Percentiles rank a stretch among this genome's conserved stretches.
phyloP scores from a whole-genome alignment of 1,140 invertebrate genomes.

The Zaprionus lachaisei region DNA sequence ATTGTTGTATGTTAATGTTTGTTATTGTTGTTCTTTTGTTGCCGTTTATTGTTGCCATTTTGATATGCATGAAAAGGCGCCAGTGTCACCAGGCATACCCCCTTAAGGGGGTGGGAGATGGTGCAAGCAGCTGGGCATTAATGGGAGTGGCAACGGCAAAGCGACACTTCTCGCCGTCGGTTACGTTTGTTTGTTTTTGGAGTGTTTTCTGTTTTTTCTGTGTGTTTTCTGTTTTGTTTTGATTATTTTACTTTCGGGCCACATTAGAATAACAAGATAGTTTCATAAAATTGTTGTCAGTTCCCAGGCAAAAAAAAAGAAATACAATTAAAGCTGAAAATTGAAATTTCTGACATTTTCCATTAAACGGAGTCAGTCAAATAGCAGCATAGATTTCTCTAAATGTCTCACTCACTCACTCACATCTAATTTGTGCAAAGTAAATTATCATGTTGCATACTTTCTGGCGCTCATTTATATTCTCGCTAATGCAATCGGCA shows the following conservation, averaged over 20 bases:
- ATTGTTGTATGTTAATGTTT: slow-evolving; percentile 80
- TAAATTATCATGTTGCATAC: slow-evolving; percentile 36
- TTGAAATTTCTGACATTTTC: neutral
- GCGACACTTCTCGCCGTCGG: slow-evolving; percentile 58
- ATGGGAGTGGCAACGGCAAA: slow-evolving; percentile 55
- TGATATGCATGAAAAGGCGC: slow-evolving; percentile 76
- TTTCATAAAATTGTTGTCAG: slow-evolving; percentile 10
- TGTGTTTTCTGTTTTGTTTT: slow-evolving; percentile 12
- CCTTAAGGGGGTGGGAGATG: neutral
- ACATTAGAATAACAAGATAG: slow-evolving; percentile 40
- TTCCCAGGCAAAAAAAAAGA: neutral
- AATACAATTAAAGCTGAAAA: slow-evolving; percentile 1
- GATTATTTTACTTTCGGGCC: slow-evolving; percentile 35
- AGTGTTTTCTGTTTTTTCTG: slow-evolving; percentile 7
- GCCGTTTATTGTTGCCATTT: slow-evolving; percentile 79
- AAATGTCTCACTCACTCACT: neutral
- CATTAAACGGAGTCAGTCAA: neutral
- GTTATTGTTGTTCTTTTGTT: slow-evolving; percentile 81
- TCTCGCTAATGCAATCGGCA: slow-evolving; percentile 36
- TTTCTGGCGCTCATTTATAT: slow-evolving; percentile 30
- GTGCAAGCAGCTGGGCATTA: slow-evolving; percentile 20
- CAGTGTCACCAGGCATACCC: neutral
- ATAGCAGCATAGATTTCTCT: neutral
- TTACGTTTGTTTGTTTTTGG: slow-evolving; percentile 48
- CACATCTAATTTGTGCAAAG: slow-evolving; percentile 10